Conservation (phyloP, 2,113 vertebrate genomes). For the Monopterus albus region DNA sequence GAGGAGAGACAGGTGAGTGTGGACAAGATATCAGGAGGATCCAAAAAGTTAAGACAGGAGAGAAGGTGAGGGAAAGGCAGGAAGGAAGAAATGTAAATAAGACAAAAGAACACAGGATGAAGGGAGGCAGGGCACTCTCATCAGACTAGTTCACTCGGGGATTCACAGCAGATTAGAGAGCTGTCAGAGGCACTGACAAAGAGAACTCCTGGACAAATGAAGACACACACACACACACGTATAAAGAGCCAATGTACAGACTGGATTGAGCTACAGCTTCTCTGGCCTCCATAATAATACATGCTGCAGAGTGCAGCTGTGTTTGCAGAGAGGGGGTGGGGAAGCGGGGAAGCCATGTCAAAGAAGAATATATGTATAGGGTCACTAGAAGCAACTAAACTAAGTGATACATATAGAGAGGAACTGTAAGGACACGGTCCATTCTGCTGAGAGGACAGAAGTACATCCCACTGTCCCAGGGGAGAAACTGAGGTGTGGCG, state of each 20-base stretch:
- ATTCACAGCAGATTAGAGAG: too few relatives aligned
- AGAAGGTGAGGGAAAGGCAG: neutral
- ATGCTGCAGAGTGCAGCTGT: too few relatives aligned
- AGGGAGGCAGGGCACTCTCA: neutral
- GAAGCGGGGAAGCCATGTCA: too few relatives aligned
- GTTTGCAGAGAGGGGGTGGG: too few relatives aligned
- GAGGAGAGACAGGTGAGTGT: conserved; percentile 8
- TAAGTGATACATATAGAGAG: neutral
- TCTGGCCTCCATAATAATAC: too few relatives aligned
- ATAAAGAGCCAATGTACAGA: too few relatives aligned
- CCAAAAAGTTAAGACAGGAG: neutral
- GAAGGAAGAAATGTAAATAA: neutral
- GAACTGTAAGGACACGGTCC: neutral
- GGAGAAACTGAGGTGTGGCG: neutral
- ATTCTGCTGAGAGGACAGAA: conserved; percentile 6
- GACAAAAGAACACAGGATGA: neutral
- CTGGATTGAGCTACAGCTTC: too few relatives aligned
- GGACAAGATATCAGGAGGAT: too few relatives aligned
- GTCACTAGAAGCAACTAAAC: neutral
- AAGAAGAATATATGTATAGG: too few relatives aligned
- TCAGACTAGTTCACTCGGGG: neutral
- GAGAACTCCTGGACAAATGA: too few relatives aligned
- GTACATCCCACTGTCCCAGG: neutral
- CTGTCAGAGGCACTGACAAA: too few relatives aligned
- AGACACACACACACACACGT: too few relatives aligned